Percentiles rank a stretch among this genome's conserved stretches.
Conservation (phyloP, 2,888 invertebrate species). For the Pristionchus maxplancki region DNA sequence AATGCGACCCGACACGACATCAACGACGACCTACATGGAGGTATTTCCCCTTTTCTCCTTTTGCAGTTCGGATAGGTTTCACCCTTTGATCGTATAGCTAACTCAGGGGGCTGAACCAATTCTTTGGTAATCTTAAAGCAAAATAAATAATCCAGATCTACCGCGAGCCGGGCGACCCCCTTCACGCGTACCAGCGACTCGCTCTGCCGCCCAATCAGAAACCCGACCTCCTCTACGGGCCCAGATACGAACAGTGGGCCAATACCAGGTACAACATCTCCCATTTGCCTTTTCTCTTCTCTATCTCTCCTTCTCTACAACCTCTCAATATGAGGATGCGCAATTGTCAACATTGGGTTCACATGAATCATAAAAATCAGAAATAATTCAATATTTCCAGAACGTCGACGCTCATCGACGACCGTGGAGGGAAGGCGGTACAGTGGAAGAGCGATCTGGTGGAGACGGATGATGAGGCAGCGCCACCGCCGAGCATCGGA, state of each 20-base stretch:
- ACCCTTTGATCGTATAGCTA: not conserved
- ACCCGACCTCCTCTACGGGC: constrained; percentile 44
- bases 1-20: constrained; percentile 32
- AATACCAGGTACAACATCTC: not conserved
- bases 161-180: constrained; percentile 47
- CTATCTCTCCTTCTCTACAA: too few relatives aligned
- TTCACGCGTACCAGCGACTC: constrained; percentile 28
- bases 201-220: constrained; percentile 42
- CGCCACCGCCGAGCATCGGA: not conserved
- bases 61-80: not conserved
- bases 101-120: too few relatives aligned
- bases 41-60: not conserved
- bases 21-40: constrained; percentile 42
- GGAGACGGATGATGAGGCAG: not conserved
- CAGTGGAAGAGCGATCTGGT: constrained; percentile 44
- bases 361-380: too few relatives aligned
- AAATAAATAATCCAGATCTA: too few relatives aligned
- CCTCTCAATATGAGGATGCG: too few relatives aligned
- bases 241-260: constrained; percentile 9
- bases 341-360: too few relatives aligned
- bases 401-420: constrained; percentile 35
- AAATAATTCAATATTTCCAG: too few relatives aligned
- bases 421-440: constrained; percentile 13
- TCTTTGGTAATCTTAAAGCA: too few relatives aligned
- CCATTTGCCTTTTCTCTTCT: too few relatives aligned